Evolutionary conservation across 2,113 vertebrate genomes (phyloP).

Genomic region (Cervus canadensis): DNA sequence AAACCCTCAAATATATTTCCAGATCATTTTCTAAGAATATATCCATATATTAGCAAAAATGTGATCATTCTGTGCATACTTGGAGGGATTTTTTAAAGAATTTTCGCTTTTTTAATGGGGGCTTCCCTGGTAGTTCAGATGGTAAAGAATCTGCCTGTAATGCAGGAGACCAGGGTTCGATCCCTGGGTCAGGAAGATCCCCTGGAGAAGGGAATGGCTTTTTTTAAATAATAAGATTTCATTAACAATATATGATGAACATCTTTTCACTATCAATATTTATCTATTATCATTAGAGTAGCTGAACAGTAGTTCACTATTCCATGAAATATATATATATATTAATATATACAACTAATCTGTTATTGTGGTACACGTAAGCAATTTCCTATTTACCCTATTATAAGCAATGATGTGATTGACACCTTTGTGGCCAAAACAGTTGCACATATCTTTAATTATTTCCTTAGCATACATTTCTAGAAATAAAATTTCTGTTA

Average conservation of each 20-base stretch:
- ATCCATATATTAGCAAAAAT: background rate
- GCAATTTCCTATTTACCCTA: background rate
- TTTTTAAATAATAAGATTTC: background rate
- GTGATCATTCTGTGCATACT: background rate
- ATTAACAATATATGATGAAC: background rate
- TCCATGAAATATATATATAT: background rate
- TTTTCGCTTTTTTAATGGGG: background rate
- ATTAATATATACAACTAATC: background rate
- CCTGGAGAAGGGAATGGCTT: background rate
- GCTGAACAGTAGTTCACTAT: background rate
- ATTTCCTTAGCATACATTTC: background rate
- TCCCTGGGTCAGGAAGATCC: background rate
- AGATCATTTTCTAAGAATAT: background rate
- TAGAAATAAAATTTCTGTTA: constrained; percentile 2
- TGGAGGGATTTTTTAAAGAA: background rate
- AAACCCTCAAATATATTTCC: constrained; percentile 15
- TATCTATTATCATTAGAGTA: background rate
- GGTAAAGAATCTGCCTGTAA: background rate
- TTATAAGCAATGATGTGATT: constrained; percentile 23
- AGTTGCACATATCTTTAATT: background rate
- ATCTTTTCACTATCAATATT: constrained; percentile 5
- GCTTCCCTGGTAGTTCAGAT: background rate
- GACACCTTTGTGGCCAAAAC: background rate
- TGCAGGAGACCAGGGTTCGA: background rate
- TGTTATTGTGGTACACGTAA: background rate